Conservation (phyloP, 2,113 vertebrate species). For the Chamaea fasciata region DNA sequence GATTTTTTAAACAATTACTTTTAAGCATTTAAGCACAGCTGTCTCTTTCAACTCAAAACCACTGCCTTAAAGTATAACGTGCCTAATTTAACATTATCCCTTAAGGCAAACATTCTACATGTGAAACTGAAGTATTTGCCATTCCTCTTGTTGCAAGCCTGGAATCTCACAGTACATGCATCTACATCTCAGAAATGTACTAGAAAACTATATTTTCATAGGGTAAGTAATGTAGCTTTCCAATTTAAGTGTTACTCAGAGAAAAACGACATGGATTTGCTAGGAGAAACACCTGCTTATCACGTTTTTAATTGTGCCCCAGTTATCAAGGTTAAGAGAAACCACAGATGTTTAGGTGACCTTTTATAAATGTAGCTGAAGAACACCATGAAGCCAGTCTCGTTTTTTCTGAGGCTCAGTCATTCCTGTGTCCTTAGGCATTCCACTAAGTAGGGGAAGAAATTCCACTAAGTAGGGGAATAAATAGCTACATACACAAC, state of each 20-base stretch:
- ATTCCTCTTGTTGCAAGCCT: slow-evolving; percentile 3
- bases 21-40: slow-evolving; percentile 30
- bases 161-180: slow-evolving; percentile 19
- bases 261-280: slow-evolving; percentile 15
- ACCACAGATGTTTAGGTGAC: neutral
- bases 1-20: slow-evolving; percentile 38
- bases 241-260: slow-evolving; percentile 21
- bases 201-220: slow-evolving; percentile 19
- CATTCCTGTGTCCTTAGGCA: slow-evolving; percentile 12
- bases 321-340: slow-evolving; percentile 20
- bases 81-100: neutral
- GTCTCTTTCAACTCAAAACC: slow-evolving; percentile 26
- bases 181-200: slow-evolving; percentile 6
- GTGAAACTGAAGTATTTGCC: neutral
- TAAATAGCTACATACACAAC: slow-evolving; percentile 61
- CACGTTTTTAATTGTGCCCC: slow-evolving; percentile 27
- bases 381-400: neutral
- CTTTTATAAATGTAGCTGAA: neutral
- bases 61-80: neutral
- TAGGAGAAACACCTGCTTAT: slow-evolving; percentile 40
- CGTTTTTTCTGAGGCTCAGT: neutral
- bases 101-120: neutral
- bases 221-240: neutral
- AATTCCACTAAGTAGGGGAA: slow-evolving; percentile 52
- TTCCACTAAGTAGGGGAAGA: slow-evolving; percentile 49